phyloP scores from a whole-genome alignment of 2,888 invertebrate genomes.

The Sinelater perroti region DNA sequence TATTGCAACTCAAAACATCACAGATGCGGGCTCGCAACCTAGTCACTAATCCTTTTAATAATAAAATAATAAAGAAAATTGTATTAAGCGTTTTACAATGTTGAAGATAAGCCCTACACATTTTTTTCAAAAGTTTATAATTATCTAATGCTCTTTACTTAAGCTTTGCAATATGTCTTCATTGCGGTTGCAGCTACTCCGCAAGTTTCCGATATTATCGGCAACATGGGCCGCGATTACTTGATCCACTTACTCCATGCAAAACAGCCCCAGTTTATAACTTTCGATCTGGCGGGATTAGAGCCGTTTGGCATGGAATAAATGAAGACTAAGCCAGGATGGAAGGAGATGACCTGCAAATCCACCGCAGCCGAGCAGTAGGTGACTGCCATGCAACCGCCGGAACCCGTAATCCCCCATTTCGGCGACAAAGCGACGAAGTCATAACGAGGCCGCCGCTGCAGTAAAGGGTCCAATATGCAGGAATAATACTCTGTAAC shows the following conservation, averaged over 20 bases:
- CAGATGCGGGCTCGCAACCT: too few relatives aligned
- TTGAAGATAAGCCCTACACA: too few relatives aligned
- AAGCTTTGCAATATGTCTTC: too few relatives aligned
- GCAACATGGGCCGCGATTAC: too few relatives aligned
- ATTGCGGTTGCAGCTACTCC: too few relatives aligned
- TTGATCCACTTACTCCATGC: neutral
- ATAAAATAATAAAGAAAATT: too few relatives aligned
- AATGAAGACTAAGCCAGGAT: conserved; percentile 1
- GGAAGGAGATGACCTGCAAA: conserved; percentile 2
- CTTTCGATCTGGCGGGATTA: conserved; percentile 8
- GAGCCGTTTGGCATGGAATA: conserved; percentile 2
- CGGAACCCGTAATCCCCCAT: conserved; percentile 11
- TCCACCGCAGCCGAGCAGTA: conserved; percentile 3
- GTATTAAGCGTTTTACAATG: too few relatives aligned
- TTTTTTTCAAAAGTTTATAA: too few relatives aligned
- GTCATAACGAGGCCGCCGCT: conserved; percentile 1
- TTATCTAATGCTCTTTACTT: too few relatives aligned
- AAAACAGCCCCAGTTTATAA: conserved; percentile 5
- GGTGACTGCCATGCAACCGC: conserved; percentile 12
- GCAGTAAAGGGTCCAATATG: conserved; percentile 18
- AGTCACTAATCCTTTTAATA: too few relatives aligned
- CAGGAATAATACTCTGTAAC: conserved; percentile 20
- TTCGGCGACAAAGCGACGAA: conserved; percentile 7
- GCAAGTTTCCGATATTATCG: too few relatives aligned
- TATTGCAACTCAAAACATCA: too few relatives aligned